Base-by-base conservation (phyloP, 2,113 vertebrate species). In the Prunella himalayana region DNA sequence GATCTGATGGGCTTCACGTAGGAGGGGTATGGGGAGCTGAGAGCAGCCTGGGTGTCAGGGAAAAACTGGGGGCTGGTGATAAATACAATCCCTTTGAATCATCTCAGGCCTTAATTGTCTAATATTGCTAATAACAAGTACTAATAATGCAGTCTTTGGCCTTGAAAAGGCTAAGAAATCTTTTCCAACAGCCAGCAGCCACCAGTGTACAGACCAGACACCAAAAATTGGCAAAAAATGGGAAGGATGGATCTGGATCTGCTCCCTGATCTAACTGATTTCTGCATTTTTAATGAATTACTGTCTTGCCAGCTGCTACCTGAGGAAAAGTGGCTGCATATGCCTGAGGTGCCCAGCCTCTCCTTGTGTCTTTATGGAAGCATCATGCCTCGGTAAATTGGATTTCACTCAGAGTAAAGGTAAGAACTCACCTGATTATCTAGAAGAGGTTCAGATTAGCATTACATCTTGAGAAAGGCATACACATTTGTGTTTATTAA, bases 381-480 rank as follows among this genome's bases (percentile, higher is more conserved):
- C 39, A 69, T 1, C 47, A 8, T 10, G 13, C 41, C 47, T 51
- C 69, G 57, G 35, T 41, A 69, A 87, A 24, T 7, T 28, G n/a
- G 33, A 85, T 87, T 86, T 93, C 42, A 81, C 8, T 1, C 3
- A 11, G 3, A 76, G 25, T 35, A 14, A 79, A 82, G 70, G 76
- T 93, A 86, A 91, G 82, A 73, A 92, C 96, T 97, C 75, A 98
- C 98, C 94, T 98, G 92, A 98, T 82, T 45, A 97, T 44, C 47
- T 97, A 98, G 86, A 97, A 98, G 44, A 98, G 95, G 73, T 98
- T 98, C 64, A 97, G 35, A 20, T 98, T 98, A 57, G 95, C 97
- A 28, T 98, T 98, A 6, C 98, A 97, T 15, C 97, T 72, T 23
- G 97, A 97, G 93, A 98, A 98, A 68, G 98, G 18, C 16, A 30